Percentiles rank a stretch among this genome's conserved stretches.
Evolutionary conservation across 2,888 invertebrate genomes (phyloP).

Genomic region (Oscheius sp.): DNA sequence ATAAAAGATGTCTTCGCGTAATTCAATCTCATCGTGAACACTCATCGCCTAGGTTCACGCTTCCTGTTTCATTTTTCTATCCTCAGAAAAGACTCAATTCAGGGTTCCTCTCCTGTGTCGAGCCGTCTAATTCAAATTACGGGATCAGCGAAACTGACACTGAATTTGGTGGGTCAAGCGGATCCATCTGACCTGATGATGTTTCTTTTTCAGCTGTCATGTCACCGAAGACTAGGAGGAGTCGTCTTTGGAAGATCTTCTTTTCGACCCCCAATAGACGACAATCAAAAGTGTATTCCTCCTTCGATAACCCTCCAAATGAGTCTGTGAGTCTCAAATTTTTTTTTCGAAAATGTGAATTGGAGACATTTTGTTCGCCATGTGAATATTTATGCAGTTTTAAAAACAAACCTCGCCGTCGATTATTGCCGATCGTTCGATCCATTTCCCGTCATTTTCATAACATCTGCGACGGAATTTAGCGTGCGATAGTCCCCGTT

Average conservation of each 20-base stretch:
- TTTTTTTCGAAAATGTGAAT: too few species aligned
- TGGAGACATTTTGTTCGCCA: background rate
- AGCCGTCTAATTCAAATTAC: constrained; percentile 14
- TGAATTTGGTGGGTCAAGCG: constrained; percentile 4
- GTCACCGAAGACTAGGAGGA: constrained; percentile 25
- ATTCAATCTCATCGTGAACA: too few species aligned
- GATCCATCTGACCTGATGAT: background rate
- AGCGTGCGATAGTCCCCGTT: background rate
- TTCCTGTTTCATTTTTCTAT: background rate
- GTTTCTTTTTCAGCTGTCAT: constrained; percentile 15
- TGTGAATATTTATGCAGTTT: constrained; percentile 8
- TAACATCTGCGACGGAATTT: background rate
- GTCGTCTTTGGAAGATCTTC: constrained; percentile 26
- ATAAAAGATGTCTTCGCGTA: background rate
- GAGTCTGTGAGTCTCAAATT: constrained; percentile 10
- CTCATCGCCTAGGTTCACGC: too few species aligned
- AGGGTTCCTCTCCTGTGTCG: constrained; percentile 19
- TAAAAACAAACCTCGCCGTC: constrained; percentile 9
- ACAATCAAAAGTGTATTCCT: constrained; percentile 14
- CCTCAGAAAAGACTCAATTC: background rate
- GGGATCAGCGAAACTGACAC: constrained; percentile 3
- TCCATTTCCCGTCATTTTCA: constrained; percentile 21
- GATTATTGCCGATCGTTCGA: too few species aligned
- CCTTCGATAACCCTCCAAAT: constrained; percentile 10
- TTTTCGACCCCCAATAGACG: too few species aligned